These are phyloP conservation scores for Pseudomyrmex flavicornis DNA, from an alignment of 1,140 invertebrate genomes.

Conservation along the genomic window DNA sequence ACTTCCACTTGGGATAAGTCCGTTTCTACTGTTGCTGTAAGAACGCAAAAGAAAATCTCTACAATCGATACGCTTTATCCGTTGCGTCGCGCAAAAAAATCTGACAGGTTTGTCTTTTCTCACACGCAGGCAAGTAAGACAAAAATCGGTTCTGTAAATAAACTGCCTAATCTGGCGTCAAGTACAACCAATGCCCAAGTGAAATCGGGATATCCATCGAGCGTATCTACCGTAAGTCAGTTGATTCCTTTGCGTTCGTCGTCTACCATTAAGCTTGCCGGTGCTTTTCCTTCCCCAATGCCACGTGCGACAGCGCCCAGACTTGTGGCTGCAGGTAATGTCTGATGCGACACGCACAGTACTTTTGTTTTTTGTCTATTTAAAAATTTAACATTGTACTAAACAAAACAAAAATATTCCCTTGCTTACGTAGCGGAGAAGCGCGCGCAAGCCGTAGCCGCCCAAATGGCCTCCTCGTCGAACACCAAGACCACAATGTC, in stretches of 20 bases:
- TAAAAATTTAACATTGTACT: neutral
- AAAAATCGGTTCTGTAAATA: conserved; percentile 79
- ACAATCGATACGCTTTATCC: neutral
- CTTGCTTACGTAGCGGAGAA: conserved; percentile 78
- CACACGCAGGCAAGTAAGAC: conserved; percentile 79
- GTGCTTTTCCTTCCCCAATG: conserved; percentile 80
- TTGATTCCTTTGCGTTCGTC: conserved; percentile 81
- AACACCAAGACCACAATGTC: conserved; percentile 88
- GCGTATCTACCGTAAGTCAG: conserved; percentile 80
- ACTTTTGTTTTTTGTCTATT: neutral
- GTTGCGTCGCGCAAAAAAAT: neutral
- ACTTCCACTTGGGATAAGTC: conserved; percentile 87
- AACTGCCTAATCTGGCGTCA: conserved; percentile 75
- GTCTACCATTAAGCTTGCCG: conserved; percentile 78
- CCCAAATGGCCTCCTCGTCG: conserved; percentile 83
- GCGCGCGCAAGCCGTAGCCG: conserved; percentile 79
- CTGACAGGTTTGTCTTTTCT: conserved; percentile 36
- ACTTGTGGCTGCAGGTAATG: conserved; percentile 84
- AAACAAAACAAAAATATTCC: neutral
- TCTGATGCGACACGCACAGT: too few species aligned
- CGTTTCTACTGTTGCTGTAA: conserved; percentile 79
- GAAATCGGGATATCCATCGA: conserved; percentile 78
- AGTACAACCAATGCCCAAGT: conserved; percentile 77
- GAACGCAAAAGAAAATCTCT: conserved; percentile 35
- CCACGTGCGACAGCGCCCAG: conserved; percentile 85